Evolutionary conservation across 1,140 invertebrate genomes (phyloP).

Genomic region (Solen grandis): DNA sequence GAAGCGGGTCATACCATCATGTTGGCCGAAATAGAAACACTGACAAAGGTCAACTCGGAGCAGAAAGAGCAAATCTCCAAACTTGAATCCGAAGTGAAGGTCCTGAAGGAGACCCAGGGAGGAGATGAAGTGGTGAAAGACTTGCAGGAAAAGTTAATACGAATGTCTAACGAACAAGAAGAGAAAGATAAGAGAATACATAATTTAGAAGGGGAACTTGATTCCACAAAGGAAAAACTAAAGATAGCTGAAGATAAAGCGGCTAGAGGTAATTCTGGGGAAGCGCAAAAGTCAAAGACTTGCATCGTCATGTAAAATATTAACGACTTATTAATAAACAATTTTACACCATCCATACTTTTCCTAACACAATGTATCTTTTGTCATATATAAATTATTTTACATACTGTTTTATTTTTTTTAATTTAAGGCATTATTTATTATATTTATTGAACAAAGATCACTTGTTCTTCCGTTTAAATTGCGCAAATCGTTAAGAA

Average conservation of each 20-base stretch:
- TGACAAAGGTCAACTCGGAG: slow-evolving; percentile 14
- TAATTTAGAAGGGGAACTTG: slow-evolving; percentile 34
- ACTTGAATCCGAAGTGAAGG: slow-evolving; percentile 25
- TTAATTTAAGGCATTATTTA: too few relatives aligned
- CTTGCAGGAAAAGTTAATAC: slow-evolving; percentile 49
- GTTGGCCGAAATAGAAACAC: slow-evolving; percentile 24
- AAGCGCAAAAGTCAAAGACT: slow-evolving; percentile 38
- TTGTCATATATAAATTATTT: too few relatives aligned
- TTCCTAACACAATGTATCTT: too few relatives aligned
- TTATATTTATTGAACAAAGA: too few relatives aligned
- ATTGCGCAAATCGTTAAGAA: too few relatives aligned
- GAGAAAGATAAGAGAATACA: slow-evolving; percentile 46
- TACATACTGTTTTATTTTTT: too few relatives aligned
- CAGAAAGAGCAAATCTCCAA: slow-evolving; percentile 16
- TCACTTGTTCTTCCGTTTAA: too few relatives aligned
- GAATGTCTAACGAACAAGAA: slow-evolving; percentile 49
- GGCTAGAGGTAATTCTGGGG: background rate
- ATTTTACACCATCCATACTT: too few relatives aligned
- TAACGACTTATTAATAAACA: too few relatives aligned
- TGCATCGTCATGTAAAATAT: slow-evolving; percentile 52
- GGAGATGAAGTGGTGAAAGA: slow-evolving; percentile 47
- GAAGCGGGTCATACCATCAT: slow-evolving; percentile 10
- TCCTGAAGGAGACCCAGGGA: slow-evolving; percentile 42
- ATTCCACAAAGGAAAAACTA: slow-evolving; percentile 32
- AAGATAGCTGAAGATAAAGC: slow-evolving; percentile 36